Evolutionary conservation across 2,113 vertebrate species (phyloP).

Genomic region (Myotis davidii): DNA sequence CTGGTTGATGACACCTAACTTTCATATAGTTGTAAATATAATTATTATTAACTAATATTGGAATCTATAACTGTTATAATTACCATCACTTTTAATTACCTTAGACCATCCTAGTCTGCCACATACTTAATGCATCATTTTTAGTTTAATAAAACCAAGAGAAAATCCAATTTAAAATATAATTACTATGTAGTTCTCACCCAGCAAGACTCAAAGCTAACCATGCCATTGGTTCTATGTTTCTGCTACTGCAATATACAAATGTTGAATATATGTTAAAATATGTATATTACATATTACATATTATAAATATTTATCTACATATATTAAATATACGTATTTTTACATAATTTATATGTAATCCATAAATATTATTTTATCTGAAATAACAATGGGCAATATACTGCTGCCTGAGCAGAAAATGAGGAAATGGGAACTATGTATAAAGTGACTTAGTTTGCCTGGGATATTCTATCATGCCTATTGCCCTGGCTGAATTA

Average conservation of each 20-base stretch:
- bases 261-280: background rate
- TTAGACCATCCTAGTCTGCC: background rate
- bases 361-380: background rate
- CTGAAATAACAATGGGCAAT: background rate
- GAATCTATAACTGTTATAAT: background rate
- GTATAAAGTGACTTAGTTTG: background rate
- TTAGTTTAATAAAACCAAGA: constrained; percentile 15
- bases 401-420: background rate
- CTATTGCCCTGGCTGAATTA: background rate
- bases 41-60: background rate
- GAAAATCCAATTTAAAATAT: background rate
- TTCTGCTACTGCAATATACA: background rate
- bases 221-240: background rate
- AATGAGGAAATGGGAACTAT: background rate
- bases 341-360: background rate
- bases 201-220: background rate
- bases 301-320: background rate
- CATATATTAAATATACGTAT: background rate
- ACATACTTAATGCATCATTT: background rate
- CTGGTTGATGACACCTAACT: background rate
- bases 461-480: background rate
- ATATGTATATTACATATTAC: background rate
- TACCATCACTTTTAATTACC: background rate
- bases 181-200: background rate
- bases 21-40: background rate